Evolutionary conservation across 2,113 vertebrate species (phyloP).

Genomic region (Egretta garzetta): DNA sequence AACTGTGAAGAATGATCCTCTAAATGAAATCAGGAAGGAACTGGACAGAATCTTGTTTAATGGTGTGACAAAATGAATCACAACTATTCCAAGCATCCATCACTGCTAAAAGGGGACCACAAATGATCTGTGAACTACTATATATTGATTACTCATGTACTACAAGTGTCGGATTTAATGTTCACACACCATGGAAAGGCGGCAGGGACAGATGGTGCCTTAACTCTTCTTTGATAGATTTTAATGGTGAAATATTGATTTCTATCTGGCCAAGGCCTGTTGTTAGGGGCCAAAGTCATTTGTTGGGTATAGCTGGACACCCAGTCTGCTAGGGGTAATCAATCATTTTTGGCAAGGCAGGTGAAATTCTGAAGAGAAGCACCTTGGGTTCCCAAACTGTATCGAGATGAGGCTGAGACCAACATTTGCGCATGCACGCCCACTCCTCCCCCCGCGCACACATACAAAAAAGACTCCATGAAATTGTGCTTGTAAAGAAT

Average conservation of each 20-base stretch:
- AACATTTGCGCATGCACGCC: conserved; percentile 39
- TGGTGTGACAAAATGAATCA: conserved; percentile 99
- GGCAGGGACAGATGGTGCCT: conserved; percentile 95
- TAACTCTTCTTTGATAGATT: conserved; percentile 99
- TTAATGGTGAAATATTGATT: conserved; percentile 99
- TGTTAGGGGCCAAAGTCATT: conserved; percentile 96
- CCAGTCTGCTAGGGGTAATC: conserved; percentile 85
- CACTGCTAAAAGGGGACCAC: conserved; percentile 95
- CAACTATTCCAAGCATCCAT: conserved; percentile 95
- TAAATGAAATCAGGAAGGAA: conserved; percentile 91
- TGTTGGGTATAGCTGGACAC: conserved; percentile 97
- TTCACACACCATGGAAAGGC: conserved; percentile 90
- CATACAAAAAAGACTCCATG: conserved; percentile 61
- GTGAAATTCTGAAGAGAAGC: conserved; percentile 81
- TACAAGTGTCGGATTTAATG: conserved; percentile 99
- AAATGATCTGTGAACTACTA: conserved; percentile 98
- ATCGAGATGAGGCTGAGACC: conserved; percentile 72
- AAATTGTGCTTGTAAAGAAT: conserved; percentile 82
- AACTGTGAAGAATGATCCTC: conserved; percentile 94
- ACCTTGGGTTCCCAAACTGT: conserved; percentile 81
- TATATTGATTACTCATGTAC: conserved; percentile 98
- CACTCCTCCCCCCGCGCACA: background rate
- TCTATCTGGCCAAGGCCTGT: conserved; percentile 98
- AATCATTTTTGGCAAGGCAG: conserved; percentile 93
- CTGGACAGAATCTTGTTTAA: conserved; percentile 95